These are phyloP conservation scores for Rhopalosiphum nymphaeae DNA, from an alignment of 2,888 invertebrate species.

Conservation along the genomic window DNA sequence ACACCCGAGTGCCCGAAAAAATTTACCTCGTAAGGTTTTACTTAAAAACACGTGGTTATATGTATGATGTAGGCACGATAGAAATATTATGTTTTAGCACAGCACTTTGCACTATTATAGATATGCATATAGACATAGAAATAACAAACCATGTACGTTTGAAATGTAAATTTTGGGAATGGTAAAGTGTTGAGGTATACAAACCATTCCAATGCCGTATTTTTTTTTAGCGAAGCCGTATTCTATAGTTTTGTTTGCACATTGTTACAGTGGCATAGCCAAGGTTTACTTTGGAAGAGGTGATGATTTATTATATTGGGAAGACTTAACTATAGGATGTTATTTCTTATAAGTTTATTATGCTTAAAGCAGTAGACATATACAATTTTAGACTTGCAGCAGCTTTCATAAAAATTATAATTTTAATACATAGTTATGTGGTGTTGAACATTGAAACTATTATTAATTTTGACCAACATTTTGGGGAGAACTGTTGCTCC, in stretches of 20 bases:
- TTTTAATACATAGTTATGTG: background rate
- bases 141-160: conserved; percentile 15
- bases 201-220: conserved; percentile 13
- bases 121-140: background rate
- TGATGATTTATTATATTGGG: background rate
- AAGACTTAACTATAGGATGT: background rate
- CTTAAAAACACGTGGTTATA: conserved; percentile 34
- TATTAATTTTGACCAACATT: background rate
- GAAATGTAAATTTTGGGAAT: conserved; percentile 36
- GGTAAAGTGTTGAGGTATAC: conserved; percentile 12
- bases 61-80: background rate
- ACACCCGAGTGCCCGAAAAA: conserved; percentile 61
- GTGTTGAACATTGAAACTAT: background rate
- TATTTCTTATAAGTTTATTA: background rate
- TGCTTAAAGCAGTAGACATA: background rate
- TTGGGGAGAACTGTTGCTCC: background rate
- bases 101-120: conserved; percentile 56
- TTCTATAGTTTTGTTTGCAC: conserved; percentile 50
- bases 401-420: background rate
- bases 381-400: background rate
- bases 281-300: background rate
- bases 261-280: background rate
- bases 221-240: conserved; percentile 22
- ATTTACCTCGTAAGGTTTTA: conserved; percentile 53
- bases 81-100: conserved; percentile 52